These are phyloP conservation scores for Isaurus tuberculatus DNA, from an alignment of 92 coral and sea anemone species.

Conservation along the genomic window DNA sequence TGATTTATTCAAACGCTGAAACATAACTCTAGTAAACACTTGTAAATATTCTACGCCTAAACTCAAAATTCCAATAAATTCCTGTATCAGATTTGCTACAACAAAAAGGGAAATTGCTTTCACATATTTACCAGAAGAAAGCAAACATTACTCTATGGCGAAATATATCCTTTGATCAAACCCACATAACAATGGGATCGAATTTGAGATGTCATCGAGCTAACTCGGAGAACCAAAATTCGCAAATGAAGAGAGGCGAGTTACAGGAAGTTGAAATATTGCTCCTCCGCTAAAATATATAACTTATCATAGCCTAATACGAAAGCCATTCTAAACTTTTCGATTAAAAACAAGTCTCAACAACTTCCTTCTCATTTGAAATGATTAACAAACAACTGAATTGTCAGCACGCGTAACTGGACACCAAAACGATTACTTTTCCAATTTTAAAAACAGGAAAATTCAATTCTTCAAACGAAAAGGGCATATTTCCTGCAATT, in stretches of 20 bases:
- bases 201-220: conserved; percentile 20
- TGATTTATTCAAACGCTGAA: conserved; percentile 39
- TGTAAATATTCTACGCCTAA: conserved; percentile 13
- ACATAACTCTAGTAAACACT: conserved; percentile 4
- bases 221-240: conserved; percentile 22
- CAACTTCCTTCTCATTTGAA: neutral
- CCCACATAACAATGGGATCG: conserved; percentile 4
- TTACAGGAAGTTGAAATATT: conserved; percentile 30
- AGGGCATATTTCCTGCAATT: conserved; percentile 45
- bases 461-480: conserved; percentile 22
- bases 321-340: neutral
- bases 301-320: neutral
- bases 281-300: neutral
- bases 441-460: conserved; percentile 18
- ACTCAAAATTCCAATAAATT: neutral
- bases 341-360: neutral
- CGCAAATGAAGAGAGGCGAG: conserved; percentile 14
- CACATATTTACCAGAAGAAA: neutral
- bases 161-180: neutral
- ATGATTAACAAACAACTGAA: conserved; percentile 16
- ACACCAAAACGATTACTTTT: conserved; percentile 34
- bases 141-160: neutral
- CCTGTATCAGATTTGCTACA: neutral
- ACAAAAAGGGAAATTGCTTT: neutral
- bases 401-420: neutral